Evolutionary conservation across 2,797 vertebrate genomes (phyloP).

Genomic region (Coranthus polyacanthus): DNA sequence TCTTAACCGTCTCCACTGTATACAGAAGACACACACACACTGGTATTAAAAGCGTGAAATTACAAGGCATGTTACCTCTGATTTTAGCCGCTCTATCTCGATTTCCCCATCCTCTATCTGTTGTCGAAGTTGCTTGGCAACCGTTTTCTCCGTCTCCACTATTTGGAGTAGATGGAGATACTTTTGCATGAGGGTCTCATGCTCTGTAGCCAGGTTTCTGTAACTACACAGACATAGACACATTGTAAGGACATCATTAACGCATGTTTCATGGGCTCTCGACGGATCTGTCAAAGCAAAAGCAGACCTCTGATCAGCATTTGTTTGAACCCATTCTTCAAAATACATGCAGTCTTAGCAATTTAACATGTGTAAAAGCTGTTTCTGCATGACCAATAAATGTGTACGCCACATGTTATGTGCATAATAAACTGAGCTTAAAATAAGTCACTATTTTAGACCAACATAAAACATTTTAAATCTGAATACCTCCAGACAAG

Average conservation of each 20-base stretch:
- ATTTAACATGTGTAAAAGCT: slow-evolving; percentile 31
- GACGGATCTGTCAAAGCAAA: slow-evolving; percentile 48
- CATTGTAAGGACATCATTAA: slow-evolving; percentile 61
- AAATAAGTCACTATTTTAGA: too few relatives aligned
- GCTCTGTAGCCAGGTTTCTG: slow-evolving; percentile 96
- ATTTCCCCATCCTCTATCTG: slow-evolving; percentile 98
- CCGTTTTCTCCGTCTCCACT: slow-evolving; percentile 98
- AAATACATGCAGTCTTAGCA: slow-evolving; percentile 32
- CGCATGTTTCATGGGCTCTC: slow-evolving; percentile 47
- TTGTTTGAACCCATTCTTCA: slow-evolving; percentile 41
- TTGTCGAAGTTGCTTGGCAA: slow-evolving; percentile 98
- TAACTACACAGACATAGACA: slow-evolving; percentile 86
- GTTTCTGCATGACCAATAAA: slow-evolving; percentile 29
- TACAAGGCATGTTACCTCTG: slow-evolving; percentile 88
- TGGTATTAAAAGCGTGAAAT: slow-evolving; percentile 55
- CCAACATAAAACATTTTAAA: too few relatives aligned
- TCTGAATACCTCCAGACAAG: too few relatives aligned
- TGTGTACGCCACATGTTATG: slow-evolving; percentile 22
- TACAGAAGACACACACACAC: slow-evolving; percentile 43
- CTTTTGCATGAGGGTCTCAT: slow-evolving; percentile 98
- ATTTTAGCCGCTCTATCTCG: slow-evolving; percentile 97
- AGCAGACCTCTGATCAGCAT: slow-evolving; percentile 55
- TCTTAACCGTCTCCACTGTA: slow-evolving; percentile 2
- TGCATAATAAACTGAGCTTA: too few relatives aligned
- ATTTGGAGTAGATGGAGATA: slow-evolving; percentile 99